Conservation (phyloP, 2,797 vertebrate genomes). For the Danionella dracula region DNA sequence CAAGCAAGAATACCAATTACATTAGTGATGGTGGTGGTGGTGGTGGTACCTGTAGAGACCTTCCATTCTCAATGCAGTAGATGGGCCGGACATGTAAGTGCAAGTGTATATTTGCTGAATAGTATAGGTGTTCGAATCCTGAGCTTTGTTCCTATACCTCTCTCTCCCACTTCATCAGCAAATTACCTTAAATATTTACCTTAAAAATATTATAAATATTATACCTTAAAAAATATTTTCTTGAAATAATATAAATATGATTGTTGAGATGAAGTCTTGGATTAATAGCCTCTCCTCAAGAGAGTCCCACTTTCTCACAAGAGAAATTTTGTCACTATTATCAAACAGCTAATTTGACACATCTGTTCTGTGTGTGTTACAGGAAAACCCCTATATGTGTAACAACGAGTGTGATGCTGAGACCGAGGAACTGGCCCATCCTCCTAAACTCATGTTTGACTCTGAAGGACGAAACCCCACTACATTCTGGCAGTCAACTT, state of each 20-base stretch:
- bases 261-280: too few relatives aligned
- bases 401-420: conserved; percentile 95
- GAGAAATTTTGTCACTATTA: background rate
- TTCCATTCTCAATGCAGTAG: background rate
- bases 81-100: too few relatives aligned
- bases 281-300: too few relatives aligned
- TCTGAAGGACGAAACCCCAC: conserved; percentile 91
- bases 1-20: conserved; percentile 36
- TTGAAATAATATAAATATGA: too few relatives aligned
- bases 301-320: background rate
- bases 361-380: conserved; percentile 37
- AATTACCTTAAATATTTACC: too few relatives aligned
- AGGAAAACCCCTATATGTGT: conserved; percentile 99
- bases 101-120: too few relatives aligned
- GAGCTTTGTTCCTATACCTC: too few relatives aligned
- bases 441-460: conserved; percentile 93
- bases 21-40: conserved; percentile 25
- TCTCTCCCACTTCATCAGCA: too few relatives aligned
- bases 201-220: too few relatives aligned
- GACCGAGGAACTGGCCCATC: conserved; percentile 91
- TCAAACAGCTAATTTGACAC: conserved; percentile 23
- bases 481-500: conserved; percentile 95
- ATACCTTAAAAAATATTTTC: too few relatives aligned
- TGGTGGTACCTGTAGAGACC: conserved; percentile 7
- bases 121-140: too few relatives aligned